Evolutionary conservation across 2,888 invertebrate genomes (phyloP).

Genomic region (Lepidocyrtinus sp.): DNA sequence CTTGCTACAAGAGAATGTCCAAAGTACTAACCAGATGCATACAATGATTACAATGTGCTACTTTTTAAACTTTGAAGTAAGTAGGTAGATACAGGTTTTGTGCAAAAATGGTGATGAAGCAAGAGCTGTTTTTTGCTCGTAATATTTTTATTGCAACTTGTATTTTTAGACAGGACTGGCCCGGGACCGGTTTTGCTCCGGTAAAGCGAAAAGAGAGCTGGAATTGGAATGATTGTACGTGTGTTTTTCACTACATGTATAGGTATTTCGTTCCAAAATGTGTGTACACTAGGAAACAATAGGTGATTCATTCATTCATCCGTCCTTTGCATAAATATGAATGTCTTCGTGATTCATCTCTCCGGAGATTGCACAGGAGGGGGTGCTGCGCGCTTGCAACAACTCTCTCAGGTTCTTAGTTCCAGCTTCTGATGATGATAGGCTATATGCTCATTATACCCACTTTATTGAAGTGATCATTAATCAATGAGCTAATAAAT

Average conservation of each 20-base stretch:
- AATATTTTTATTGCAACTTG: not conserved
- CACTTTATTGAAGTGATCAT: not conserved
- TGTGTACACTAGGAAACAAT: not conserved
- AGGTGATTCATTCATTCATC: slow-evolving; percentile 46
- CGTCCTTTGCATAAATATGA: slow-evolving; percentile 16
- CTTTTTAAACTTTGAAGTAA: too few species aligned
- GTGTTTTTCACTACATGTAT: not conserved
- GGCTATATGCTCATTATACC: not conserved
- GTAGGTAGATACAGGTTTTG: too few species aligned
- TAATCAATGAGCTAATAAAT: slow-evolving; percentile 27
- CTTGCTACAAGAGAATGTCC: too few species aligned
- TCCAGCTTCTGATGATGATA: slow-evolving; percentile 29
- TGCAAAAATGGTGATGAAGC: not conserved
- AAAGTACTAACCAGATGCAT: too few species aligned
- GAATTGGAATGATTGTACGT: not conserved
- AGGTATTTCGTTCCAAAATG: not conserved
- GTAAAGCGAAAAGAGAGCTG: not conserved
- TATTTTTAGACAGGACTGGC: not conserved
- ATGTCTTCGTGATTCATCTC: slow-evolving; percentile 39
- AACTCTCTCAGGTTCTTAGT: not conserved
- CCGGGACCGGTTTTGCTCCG: not conserved
- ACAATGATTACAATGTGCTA: too few species aligned
- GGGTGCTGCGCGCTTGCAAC: slow-evolving; percentile 23
- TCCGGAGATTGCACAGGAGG: slow-evolving; percentile 1
- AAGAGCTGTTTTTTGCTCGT: not conserved